These are phyloP conservation scores for Tridacna crocea DNA, from an alignment of 2,888 invertebrate genomes.

Conservation along the genomic window DNA sequence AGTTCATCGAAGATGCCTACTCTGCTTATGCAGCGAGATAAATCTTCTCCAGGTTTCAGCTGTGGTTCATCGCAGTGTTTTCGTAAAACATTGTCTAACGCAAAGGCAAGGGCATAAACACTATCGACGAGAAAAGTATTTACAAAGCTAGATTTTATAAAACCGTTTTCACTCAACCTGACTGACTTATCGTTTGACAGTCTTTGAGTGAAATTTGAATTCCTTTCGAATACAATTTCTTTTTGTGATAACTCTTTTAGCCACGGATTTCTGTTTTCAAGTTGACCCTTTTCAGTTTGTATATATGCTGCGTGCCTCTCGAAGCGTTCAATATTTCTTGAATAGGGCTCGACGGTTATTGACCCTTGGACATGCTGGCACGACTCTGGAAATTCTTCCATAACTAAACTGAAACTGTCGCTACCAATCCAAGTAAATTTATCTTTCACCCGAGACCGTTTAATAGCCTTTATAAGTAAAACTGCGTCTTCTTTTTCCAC, in stretches of 20 bases:
- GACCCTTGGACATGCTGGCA: constrained; percentile 59
- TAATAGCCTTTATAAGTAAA: constrained; percentile 65
- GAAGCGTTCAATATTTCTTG: constrained; percentile 34
- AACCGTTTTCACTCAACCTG: constrained; percentile 11
- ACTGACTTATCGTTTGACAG: not conserved
- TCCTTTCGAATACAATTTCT: not conserved
- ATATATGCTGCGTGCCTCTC: constrained; percentile 25
- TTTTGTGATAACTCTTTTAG: constrained; percentile 8
- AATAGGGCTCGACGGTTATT: constrained; percentile 52
- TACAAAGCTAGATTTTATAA: constrained; percentile 50
- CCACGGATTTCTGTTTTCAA: constrained; percentile 51
- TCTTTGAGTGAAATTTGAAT: not conserved
- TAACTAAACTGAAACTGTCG: constrained; percentile 68
- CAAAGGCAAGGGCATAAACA: constrained; percentile 71
- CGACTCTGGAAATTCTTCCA: constrained; percentile 52
- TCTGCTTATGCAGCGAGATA: constrained; percentile 65
- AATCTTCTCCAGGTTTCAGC: not conserved
- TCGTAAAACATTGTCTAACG: constrained; percentile 65
- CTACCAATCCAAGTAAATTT: constrained; percentile 80
- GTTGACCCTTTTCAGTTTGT: not conserved
- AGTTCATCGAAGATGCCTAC: constrained; percentile 65
- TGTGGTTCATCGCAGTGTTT: constrained; percentile 54
- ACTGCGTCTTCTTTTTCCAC: constrained; percentile 73
- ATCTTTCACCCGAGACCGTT: constrained; percentile 54
- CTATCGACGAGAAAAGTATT: constrained; percentile 68